Percentiles rank a stretch among this genome's conserved stretches.
These are phyloP conservation scores for Paradoxurus hermaphroditus DNA, from an alignment of 2,113 vertebrate genomes.

Conservation along the genomic window DNA sequence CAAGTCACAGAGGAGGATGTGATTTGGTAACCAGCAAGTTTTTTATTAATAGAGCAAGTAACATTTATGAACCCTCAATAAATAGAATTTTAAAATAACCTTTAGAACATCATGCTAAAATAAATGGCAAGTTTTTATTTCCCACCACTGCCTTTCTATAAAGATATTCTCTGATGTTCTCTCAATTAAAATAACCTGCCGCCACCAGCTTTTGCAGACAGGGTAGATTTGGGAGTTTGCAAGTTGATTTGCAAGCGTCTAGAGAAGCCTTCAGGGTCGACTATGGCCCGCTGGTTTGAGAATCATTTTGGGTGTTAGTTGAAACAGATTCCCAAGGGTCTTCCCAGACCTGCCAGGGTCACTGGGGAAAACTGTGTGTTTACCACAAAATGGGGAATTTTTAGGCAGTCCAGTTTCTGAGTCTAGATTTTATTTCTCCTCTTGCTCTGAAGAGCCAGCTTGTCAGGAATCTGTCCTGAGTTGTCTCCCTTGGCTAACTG, in stretches of 20 bases:
- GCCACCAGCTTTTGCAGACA: not conserved
- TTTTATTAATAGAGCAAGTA: conserved; percentile 20
- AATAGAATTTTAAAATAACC: not conserved
- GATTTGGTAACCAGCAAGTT: not conserved
- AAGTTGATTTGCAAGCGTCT: not conserved
- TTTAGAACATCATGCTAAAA: not conserved
- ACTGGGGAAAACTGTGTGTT: not conserved
- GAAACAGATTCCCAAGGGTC: not conserved
- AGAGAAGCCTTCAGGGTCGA: not conserved
- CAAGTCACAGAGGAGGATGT: not conserved
- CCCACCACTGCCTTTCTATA: not conserved
- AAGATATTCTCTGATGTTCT: not conserved
- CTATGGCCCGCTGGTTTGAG: not conserved
- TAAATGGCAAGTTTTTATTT: not conserved
- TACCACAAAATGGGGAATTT: not conserved
- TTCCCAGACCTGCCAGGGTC: not conserved
- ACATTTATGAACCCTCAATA: not conserved
- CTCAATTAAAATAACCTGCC: not conserved
- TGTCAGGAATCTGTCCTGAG: not conserved
- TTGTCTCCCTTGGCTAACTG: not conserved
- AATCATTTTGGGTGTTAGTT: not conserved
- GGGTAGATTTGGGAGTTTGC: not conserved
- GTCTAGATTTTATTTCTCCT: not conserved
- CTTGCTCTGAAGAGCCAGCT: not conserved
- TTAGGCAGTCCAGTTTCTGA: not conserved